A percentile compares a stretch with the other conserved stretches of the same genome.
Conservation (phyloP, 2,888 invertebrate genomes). For the Diabrotica balteata region DNA sequence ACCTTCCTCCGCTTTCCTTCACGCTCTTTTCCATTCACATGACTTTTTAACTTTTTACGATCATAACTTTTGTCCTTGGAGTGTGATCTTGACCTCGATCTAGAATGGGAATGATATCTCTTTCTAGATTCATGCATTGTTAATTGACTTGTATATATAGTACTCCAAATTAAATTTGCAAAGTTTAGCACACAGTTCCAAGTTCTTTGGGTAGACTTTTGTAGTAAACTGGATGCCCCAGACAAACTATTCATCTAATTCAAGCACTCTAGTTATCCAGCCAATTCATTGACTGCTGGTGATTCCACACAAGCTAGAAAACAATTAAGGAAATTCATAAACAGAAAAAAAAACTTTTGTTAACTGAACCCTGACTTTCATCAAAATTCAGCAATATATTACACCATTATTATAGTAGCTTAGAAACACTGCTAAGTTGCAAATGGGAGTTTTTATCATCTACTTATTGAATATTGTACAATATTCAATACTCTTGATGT, state of each 20-base stretch:
- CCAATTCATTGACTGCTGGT: slow-evolving; percentile 45
- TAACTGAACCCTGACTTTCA: no score
- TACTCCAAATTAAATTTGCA: slow-evolving; percentile 39
- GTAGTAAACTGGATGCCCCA: slow-evolving; percentile 70
- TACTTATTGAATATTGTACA: no score
- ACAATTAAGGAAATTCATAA: slow-evolving; percentile 25
- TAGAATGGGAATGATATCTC: slow-evolving; percentile 77
- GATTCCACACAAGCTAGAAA: slow-evolving; percentile 22
- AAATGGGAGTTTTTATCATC: no score
- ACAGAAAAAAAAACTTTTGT: no score
- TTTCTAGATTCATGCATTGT: slow-evolving; percentile 80
- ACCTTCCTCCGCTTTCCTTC: slow-evolving; percentile 76
- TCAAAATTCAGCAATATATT: no score
- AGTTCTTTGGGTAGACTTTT: slow-evolving; percentile 73
- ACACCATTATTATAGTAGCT: no score
- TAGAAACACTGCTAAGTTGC: no score
- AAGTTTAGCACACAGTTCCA: slow-evolving; percentile 65
- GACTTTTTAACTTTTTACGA: slow-evolving; percentile 70
- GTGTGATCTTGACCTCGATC: slow-evolving; percentile 66
- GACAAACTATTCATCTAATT: slow-evolving; percentile 73
- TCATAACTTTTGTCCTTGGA: slow-evolving; percentile 67
- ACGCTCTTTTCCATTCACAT: slow-evolving; percentile 72
- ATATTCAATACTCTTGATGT: no score
- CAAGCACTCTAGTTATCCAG: slow-evolving; percentile 65
- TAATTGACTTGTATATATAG: slow-evolving; percentile 8